Evolutionary conservation across 2,888 invertebrate genomes (phyloP), one percentile per base, ranked within the genome.

Genomic region (Stenichneumon culpator): DNA sequence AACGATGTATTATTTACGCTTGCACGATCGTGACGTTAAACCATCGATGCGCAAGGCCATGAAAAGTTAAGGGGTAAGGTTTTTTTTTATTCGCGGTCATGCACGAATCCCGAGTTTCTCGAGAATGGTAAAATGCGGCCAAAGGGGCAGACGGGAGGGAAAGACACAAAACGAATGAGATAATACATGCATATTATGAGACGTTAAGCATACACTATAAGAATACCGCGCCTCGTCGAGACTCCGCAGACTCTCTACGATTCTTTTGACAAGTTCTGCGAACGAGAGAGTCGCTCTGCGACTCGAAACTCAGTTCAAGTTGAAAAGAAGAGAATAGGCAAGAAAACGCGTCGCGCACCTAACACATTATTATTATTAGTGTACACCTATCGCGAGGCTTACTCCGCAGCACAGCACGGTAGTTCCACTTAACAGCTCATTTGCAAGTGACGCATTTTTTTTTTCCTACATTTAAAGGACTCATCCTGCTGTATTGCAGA

Each of bases 311-410:
- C 82, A 19, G 73, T 72, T 65, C 70, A 63, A 74, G 60, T 44
- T 36, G 54, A 77, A 77, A 69, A 67, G 70, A 65, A 79, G 28
- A 79, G 60, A 32, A 79, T 67, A 57, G 67, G 22, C 22, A 52
- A 79, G 25, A 22, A 79, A 82, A 52, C 39, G 22, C 67, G 57
- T 54, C 54, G 39, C 77, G 70, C 73, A 52, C 57, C 63, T 77
- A 60, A 50, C 77, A 52, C 77, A 68, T 84, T 84, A 81, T 81
- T 84, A 81, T 84, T 84, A 81, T 73, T 72, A 72, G 50, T 50
- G 22, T 50, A 63, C 63, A 50, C 47, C 44, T 50, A 73, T 44
- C 54, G 25, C 36, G 39, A 19, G 54, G 22, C 70, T 19, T 52
- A 36, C 2, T n/a, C 32, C n/a, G 28, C 44, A 11, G 25, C 57